phyloP scores from a whole-genome alignment of 2,888 invertebrate genomes.

The Epinotia bilunana region DNA sequence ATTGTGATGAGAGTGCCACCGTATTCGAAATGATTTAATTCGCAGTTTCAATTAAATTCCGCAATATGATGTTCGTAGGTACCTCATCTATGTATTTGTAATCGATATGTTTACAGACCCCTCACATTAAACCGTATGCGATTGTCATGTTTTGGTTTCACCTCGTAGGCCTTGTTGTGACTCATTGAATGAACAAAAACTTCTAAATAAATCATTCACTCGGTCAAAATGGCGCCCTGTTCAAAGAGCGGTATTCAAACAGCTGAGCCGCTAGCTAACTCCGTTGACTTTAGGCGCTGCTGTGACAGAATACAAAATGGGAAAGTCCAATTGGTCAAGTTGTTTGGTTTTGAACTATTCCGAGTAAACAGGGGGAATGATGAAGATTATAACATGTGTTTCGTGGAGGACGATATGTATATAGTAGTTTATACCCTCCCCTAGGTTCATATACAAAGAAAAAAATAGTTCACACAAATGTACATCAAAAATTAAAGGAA shows the following conservation, averaged over 20 bases:
- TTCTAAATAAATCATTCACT: constrained; percentile 30
- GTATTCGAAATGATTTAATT: too few species aligned
- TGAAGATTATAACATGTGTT: neutral
- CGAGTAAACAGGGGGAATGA: neutral
- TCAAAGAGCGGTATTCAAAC: constrained; percentile 26
- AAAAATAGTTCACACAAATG: too few species aligned
- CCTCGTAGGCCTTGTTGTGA: neutral
- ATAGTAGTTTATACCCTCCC: too few species aligned
- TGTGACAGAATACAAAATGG: constrained; percentile 21
- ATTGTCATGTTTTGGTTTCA: neutral
- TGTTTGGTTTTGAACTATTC: neutral
- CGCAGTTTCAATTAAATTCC: too few species aligned
- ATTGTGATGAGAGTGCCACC: too few species aligned
- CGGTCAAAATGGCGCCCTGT: constrained; percentile 20
- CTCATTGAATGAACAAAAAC: constrained; percentile 3
- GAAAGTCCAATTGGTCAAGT: constrained; percentile 23
- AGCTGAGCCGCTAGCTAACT: constrained; percentile 16
- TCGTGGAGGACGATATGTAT: too few species aligned
- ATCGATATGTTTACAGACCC: neutral
- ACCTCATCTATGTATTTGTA: neutral
- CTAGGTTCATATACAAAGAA: too few species aligned
- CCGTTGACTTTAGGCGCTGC: constrained; percentile 9
- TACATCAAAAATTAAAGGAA: too few species aligned
- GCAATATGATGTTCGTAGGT: neutral
- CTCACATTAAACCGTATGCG: neutral